Evolutionary conservation across 1,140 invertebrate genomes (phyloP).

Genomic region (Agraylea sexmaculata): DNA sequence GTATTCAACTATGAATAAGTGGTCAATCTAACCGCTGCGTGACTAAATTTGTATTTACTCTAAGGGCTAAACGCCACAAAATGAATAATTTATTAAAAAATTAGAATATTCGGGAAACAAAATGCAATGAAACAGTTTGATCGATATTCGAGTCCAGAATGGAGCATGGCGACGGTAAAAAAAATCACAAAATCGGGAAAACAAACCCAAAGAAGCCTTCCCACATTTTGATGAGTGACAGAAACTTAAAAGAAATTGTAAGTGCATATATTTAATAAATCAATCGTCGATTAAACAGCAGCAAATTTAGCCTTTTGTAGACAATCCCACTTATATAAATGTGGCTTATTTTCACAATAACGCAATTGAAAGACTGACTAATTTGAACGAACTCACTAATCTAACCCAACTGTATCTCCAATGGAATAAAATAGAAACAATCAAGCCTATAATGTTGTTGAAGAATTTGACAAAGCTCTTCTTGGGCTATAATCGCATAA

Average conservation of each 20-base stretch:
- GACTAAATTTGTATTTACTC: too few relatives aligned
- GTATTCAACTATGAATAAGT: too few relatives aligned
- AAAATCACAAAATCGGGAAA: too few relatives aligned
- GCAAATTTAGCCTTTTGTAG: background rate
- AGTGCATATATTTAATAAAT: slow-evolving; percentile 20
- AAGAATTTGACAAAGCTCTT: slow-evolving; percentile 51
- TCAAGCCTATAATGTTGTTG: slow-evolving; percentile 47
- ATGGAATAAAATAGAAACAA: slow-evolving; percentile 51
- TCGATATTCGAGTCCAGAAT: background rate
- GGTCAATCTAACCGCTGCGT: too few relatives aligned
- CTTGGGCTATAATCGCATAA: slow-evolving; percentile 53
- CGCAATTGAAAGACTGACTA: slow-evolving; percentile 44
- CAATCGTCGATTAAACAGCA: slow-evolving; percentile 10
- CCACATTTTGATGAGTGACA: slow-evolving; percentile 41
- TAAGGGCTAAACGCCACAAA: too few relatives aligned
- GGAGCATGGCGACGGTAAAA: background rate
- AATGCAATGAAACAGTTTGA: too few relatives aligned
- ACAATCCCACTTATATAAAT: slow-evolving; percentile 35
- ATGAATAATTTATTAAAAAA: too few relatives aligned
- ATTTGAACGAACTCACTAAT: slow-evolving; percentile 44
- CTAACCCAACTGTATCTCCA: slow-evolving; percentile 55
- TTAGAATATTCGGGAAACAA: too few relatives aligned
- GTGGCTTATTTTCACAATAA: slow-evolving; percentile 57
- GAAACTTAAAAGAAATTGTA: slow-evolving; percentile 38
- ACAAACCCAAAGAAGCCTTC: slow-evolving; percentile 25